Percentiles rank a stretch among this genome's conserved stretches.
These are phyloP conservation scores for Chelmon rostratus DNA, from an alignment of 2,797 vertebrate species.

Conservation along the genomic window DNA sequence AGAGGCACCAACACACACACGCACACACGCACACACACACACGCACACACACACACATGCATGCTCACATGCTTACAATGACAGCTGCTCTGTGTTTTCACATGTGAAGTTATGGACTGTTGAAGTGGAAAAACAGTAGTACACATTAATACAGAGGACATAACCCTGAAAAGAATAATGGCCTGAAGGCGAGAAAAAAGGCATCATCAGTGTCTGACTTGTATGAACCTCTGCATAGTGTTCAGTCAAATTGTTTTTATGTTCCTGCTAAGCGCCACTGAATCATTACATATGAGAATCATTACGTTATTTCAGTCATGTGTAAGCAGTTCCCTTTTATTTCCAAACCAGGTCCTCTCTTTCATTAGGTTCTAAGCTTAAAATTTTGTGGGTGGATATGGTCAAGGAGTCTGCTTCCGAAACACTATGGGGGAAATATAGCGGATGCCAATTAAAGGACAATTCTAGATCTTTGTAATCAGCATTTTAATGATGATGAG, in stretches of 20 bases:
- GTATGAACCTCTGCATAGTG: background rate
- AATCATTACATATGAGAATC: slow-evolving; percentile 45
- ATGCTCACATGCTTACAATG: background rate
- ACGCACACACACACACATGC: slow-evolving; percentile 1
- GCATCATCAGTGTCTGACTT: background rate
- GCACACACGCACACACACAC: slow-evolving; percentile 28
- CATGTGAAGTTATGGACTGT: slow-evolving; percentile 23
- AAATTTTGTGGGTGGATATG: background rate
- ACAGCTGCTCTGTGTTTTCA: slow-evolving; percentile 32
- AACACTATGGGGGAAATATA: slow-evolving; percentile 2
- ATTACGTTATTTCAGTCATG: slow-evolving; percentile 35
- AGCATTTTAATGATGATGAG: background rate
- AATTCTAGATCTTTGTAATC: background rate
- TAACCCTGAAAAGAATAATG: slow-evolving; percentile 22
- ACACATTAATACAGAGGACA: slow-evolving; percentile 15
- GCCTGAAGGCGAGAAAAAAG: background rate
- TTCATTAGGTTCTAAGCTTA: slow-evolving; percentile 18
- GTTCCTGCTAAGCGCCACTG: slow-evolving; percentile 28
- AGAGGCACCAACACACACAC: slow-evolving; percentile 4
- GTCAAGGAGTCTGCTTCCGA: slow-evolving; percentile 10
- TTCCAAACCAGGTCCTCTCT: slow-evolving; percentile 30
- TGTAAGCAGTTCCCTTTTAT: slow-evolving; percentile 33
- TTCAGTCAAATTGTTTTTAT: background rate
- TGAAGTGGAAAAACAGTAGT: background rate
- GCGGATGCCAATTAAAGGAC: background rate